Evolutionary conservation across 2,113 vertebrate species (phyloP).

Genomic region (Terrapene triunguis): DNA sequence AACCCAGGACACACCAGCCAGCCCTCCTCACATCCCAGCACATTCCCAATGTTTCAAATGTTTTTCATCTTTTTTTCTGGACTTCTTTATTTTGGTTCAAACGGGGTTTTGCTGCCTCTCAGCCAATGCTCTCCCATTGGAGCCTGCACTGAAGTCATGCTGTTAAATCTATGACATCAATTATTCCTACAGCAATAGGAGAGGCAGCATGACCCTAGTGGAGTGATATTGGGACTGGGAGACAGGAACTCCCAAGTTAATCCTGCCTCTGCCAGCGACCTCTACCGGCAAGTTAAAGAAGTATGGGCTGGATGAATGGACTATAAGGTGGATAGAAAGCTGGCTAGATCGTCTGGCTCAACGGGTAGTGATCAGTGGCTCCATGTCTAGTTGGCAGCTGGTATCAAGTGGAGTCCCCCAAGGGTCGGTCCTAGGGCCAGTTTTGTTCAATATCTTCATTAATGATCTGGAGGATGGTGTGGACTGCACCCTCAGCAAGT

Average conservation of each 20-base stretch:
- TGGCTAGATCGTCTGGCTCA: too few relatives aligned
- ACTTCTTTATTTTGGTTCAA: neutral
- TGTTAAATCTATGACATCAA: neutral
- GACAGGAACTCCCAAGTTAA: conserved; percentile 29
- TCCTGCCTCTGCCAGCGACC: neutral
- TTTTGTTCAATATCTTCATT: too few relatives aligned
- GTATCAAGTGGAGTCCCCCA: too few relatives aligned
- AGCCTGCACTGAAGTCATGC: conserved; percentile 32
- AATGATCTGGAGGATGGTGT: too few relatives aligned
- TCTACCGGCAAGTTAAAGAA: too few relatives aligned
- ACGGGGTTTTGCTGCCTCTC: conserved; percentile 12
- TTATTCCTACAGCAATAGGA: neutral
- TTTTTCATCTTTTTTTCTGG: neutral
- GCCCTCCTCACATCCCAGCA: neutral
- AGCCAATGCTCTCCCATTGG: conserved; percentile 31
- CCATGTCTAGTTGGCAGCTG: too few relatives aligned
- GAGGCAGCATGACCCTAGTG: neutral
- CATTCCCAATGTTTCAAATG: neutral
- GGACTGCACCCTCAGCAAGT: too few relatives aligned
- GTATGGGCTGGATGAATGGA: too few relatives aligned
- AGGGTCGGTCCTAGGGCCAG: too few relatives aligned
- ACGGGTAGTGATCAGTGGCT: too few relatives aligned
- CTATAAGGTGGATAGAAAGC: too few relatives aligned
- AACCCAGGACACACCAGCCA: neutral
- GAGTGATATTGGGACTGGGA: neutral